phyloP scores from a whole-genome alignment of 1,140 invertebrate species.

The Stegodyphus dumicola region DNA sequence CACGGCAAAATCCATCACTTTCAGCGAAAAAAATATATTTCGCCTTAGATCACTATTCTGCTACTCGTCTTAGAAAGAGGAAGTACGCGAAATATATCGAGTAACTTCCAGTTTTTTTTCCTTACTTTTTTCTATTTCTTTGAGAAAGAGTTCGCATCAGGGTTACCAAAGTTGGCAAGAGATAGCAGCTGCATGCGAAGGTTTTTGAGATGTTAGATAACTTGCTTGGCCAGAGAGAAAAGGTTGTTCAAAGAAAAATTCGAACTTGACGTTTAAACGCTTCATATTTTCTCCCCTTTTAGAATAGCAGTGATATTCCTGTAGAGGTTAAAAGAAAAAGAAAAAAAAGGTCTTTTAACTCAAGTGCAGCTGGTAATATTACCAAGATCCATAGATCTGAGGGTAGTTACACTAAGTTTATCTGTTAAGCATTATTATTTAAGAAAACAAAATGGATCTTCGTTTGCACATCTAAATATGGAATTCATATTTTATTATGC shows the following conservation, averaged over 20 bases:
- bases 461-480: too few relatives aligned
- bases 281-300: neutral
- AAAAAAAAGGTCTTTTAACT: too few relatives aligned
- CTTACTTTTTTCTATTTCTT: neutral
- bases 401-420: too few relatives aligned
- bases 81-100: neutral
- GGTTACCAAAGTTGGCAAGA: neutral
- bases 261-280: slow-evolving; percentile 9
- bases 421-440: too few relatives aligned
- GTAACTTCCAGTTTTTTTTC: neutral
- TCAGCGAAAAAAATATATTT: neutral
- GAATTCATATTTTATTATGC: too few relatives aligned
- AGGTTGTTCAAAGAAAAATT: neutral
- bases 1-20: too few relatives aligned
- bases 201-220: slow-evolving; percentile 4
- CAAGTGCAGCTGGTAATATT: too few relatives aligned
- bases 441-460: too few relatives aligned
- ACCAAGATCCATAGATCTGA: too few relatives aligned
- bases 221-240: neutral
- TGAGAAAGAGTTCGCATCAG: neutral
- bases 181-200: slow-evolving; percentile 6
- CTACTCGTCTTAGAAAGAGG: neutral
- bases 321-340: too few relatives aligned
- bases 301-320: neutral
- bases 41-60: neutral